A percentile compares a stretch with the other conserved stretches of the same genome.
Evolutionary conservation across 2,888 invertebrate species (phyloP).

Genomic region (Drosophila niveifrons): DNA sequence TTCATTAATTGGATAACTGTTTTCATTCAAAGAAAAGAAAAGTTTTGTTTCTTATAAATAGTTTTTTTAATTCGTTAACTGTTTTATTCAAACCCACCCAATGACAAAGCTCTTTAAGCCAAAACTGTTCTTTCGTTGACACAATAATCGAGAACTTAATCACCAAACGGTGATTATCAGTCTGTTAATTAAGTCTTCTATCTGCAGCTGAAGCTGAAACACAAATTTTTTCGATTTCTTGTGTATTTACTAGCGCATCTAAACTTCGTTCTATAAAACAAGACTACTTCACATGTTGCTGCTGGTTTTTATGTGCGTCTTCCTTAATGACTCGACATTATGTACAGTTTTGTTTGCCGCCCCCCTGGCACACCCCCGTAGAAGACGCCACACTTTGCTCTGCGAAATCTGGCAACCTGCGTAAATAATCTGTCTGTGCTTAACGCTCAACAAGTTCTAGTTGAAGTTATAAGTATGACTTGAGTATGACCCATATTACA

Average conservation of each 20-base stretch:
- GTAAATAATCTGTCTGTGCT: conserved; percentile 23
- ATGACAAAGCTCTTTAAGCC: background rate
- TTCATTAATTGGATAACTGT: background rate
- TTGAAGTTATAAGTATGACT: conserved; percentile 15
- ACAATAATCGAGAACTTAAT: conserved; percentile 5
- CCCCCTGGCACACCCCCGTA: background rate
- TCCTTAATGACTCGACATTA: conserved; percentile 64
- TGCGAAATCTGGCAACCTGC: conserved; percentile 18
- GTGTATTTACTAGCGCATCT: conserved; percentile 36
- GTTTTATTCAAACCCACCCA: conserved; percentile 1
- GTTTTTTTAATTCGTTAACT: background rate
- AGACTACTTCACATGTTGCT: conserved; percentile 9
- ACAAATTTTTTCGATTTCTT: background rate
- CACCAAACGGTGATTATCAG: conserved; percentile 1
- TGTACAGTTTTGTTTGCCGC: background rate
- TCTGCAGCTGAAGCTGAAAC: background rate
- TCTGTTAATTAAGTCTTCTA: conserved; percentile 6
- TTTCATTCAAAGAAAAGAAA: background rate
- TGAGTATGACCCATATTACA: conserved; percentile 66
- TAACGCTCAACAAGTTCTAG: conserved; percentile 34
- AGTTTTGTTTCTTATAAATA: background rate
- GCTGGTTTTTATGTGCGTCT: conserved; percentile 13
- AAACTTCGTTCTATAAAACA: conserved; percentile 15
- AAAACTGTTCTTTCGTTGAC: conserved; percentile 11
- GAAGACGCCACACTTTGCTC: background rate